A percentile compares a stretch with the other conserved stretches of the same genome.
phyloP scores from a whole-genome alignment of 2,113 vertebrate species.

The Aegithalos caudatus region DNA sequence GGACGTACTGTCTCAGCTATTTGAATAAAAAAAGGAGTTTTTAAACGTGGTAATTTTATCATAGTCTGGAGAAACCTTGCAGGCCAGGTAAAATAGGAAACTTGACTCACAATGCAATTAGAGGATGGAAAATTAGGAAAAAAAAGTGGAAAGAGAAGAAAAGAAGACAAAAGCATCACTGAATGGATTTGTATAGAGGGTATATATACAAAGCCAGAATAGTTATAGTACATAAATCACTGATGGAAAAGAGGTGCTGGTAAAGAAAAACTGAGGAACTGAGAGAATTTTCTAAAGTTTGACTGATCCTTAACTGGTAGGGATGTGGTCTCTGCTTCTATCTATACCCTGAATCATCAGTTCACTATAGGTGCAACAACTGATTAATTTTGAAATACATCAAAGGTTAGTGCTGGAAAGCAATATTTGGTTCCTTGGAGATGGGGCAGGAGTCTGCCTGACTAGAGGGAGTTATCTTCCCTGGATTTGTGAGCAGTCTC shows the following conservation, averaged over 20 bases:
- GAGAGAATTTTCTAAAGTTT: neutral
- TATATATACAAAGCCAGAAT: neutral
- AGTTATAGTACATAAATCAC: neutral
- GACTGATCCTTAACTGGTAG: neutral
- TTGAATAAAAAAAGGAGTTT: neutral
- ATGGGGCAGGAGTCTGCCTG: neutral
- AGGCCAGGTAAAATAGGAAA: conserved; percentile 20
- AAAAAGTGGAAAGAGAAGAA: neutral
- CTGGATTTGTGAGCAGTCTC: neutral
- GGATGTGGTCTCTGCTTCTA: neutral
- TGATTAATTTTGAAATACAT: neutral
- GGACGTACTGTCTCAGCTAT: neutral
- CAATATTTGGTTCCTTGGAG: neutral
- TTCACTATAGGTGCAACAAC: accelerated
- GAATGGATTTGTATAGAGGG: neutral
- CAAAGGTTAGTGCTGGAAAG: neutral
- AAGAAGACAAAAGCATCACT: neutral
- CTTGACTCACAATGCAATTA: neutral
- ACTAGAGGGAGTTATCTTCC: neutral
- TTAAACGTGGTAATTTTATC: neutral
- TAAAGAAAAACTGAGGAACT: neutral
- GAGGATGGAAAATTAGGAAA: neutral
- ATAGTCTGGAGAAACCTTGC: neutral
- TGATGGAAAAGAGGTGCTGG: neutral
- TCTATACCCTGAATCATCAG: neutral